Evolutionary conservation across 2,888 invertebrate species (phyloP).

Genomic region (Galeruca laticollis): DNA sequence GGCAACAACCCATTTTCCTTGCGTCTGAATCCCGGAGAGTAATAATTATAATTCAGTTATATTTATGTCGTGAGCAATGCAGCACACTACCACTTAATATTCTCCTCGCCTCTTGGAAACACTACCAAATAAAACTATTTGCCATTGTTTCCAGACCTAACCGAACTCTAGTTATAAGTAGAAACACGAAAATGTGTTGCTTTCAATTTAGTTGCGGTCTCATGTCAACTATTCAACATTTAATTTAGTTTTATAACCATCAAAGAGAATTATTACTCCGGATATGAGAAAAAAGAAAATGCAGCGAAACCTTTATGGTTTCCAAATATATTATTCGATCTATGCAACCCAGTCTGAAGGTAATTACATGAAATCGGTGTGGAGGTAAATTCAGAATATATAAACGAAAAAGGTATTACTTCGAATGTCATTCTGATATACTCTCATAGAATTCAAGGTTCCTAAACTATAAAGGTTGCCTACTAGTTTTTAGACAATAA

Average conservation of each 20-base stretch:
- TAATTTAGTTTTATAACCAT: slow-evolving; percentile 11
- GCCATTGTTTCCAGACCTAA: slow-evolving; percentile 26
- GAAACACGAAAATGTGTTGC: slow-evolving; percentile 39
- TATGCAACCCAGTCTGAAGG: no score
- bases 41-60: slow-evolving; percentile 44
- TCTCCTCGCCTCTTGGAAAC: slow-evolving; percentile 38
- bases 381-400: no score
- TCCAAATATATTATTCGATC: no score
- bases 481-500: no score
- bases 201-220: slow-evolving; percentile 34
- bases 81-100: slow-evolving; percentile 41
- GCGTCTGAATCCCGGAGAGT: slow-evolving; percentile 37
- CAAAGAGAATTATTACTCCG: slow-evolving; percentile 20
- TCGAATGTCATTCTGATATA: no score
- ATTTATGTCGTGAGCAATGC: slow-evolving; percentile 45
- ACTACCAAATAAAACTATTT: slow-evolving; percentile 40
- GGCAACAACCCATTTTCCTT: slow-evolving; percentile 41
- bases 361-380: no score
- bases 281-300: slow-evolving; percentile 4
- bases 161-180: slow-evolving; percentile 32
- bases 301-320: not conserved
- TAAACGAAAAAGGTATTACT: no score
- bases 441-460: no score
- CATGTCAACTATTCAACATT: slow-evolving; percentile 26
- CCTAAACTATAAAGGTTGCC: no score